phyloP scores from a whole-genome alignment of 2,888 invertebrate genomes.

The Chrysina gloriosa region DNA sequence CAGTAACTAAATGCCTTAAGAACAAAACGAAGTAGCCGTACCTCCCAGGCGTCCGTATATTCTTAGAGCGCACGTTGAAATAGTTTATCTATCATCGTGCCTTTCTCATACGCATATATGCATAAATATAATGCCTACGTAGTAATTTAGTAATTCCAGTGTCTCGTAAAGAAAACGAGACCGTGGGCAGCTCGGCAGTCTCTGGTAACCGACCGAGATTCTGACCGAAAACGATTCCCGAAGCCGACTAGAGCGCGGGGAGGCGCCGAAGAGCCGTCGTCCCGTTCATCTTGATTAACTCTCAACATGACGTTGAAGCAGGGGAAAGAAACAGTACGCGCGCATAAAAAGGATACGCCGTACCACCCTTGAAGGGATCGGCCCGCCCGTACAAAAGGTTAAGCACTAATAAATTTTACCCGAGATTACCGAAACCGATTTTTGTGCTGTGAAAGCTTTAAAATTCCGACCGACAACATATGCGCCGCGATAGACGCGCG shows the following conservation, averaged over 20 bases:
- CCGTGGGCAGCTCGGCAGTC: conserved; percentile 16
- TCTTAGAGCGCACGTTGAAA: conserved; percentile 2
- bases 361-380: conserved; percentile 41
- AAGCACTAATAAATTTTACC: conserved; percentile 39
- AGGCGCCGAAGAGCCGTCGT: conserved; percentile 32
- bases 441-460: conserved; percentile 23
- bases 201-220: neutral
- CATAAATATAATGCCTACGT: neutral
- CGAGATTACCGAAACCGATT: conserved; percentile 36
- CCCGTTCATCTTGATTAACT: conserved; percentile 41
- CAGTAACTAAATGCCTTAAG: no score
- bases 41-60: no score
- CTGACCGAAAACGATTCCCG: no score
- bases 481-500: neutral
- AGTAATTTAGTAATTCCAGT: conserved; percentile 28
- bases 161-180: conserved; percentile 22
- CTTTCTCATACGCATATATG: conserved; percentile 3
- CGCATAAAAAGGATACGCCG: conserved; percentile 38
- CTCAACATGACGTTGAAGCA: conserved; percentile 39
- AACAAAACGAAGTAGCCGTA: no score
- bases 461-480: conserved; percentile 34
- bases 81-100: conserved; percentile 1
- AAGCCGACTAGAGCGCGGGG: neutral
- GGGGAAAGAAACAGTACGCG: conserved; percentile 32
- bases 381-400: conserved; percentile 37